phyloP scores from a whole-genome alignment of 2,113 vertebrate species.

The Heterochromis multidens region DNA sequence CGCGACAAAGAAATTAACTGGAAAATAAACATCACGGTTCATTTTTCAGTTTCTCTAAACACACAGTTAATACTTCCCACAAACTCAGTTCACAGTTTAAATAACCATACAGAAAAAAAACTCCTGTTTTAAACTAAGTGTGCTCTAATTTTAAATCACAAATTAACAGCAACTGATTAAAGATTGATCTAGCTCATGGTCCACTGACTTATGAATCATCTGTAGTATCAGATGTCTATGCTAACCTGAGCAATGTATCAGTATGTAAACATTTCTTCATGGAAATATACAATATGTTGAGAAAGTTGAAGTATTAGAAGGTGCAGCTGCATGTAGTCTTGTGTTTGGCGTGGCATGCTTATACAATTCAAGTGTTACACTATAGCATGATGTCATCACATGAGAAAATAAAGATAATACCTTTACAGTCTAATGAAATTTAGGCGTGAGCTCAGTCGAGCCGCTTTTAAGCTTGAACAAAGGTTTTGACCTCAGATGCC shows the following conservation, averaged over 20 bases:
- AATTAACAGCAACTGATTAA: conserved; percentile 57
- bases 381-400: conserved; percentile 4
- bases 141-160: conserved; percentile 54
- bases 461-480: neutral
- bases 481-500: conserved; percentile 1
- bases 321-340: conserved; percentile 36
- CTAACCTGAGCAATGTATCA: conserved; percentile 73
- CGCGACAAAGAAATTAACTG: conserved; percentile 3
- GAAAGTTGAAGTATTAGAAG: conserved; percentile 29
- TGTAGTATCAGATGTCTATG: conserved; percentile 44
- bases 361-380: conserved; percentile 39
- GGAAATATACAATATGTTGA: conserved; percentile 57
- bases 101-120: conserved; percentile 22
- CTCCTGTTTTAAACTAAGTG: conserved; percentile 30
- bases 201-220: conserved; percentile 51
- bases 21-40: neutral
- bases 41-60: conserved; percentile 9
- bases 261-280: conserved; percentile 72
- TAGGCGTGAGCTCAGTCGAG: neutral
- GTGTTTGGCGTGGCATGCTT: conserved; percentile 54
- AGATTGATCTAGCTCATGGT: conserved; percentile 39
- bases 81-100: conserved; percentile 41
- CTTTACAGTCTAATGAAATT: conserved; percentile 7
- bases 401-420: conserved; percentile 3
- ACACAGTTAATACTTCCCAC: conserved; percentile 14